Conservation (phyloP, 1,140 invertebrate species). For the Trinorchestia longiramus region DNA sequence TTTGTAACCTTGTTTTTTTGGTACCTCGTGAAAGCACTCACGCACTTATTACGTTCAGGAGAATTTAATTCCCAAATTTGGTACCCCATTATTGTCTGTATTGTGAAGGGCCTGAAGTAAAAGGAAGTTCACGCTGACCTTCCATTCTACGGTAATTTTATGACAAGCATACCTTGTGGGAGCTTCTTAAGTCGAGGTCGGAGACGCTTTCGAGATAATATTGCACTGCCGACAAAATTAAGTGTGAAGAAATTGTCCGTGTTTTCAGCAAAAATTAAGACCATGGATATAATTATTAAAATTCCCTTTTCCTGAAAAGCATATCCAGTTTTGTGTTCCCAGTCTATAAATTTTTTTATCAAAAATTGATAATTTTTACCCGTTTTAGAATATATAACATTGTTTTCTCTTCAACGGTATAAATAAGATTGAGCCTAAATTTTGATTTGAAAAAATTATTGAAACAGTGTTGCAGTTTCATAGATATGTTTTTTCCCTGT, state of each 20-base stretch:
- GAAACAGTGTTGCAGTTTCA: too few species aligned
- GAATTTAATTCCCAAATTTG: neutral
- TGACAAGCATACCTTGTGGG: neutral
- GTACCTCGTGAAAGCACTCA: neutral
- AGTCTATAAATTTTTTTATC: too few species aligned
- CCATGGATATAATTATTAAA: neutral
- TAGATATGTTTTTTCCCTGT: too few species aligned
- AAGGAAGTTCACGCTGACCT: neutral
- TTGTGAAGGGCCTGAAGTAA: neutral
- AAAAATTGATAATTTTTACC: too few species aligned
- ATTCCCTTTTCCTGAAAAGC: neutral
- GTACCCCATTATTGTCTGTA: neutral
- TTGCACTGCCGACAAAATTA: neutral
- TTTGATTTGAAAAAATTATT: too few species aligned
- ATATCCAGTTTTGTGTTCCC: neutral
- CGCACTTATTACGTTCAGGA: neutral
- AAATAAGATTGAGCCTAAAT: too few species aligned
- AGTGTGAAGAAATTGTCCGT: neutral
- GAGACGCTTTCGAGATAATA: neutral
- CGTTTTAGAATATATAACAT: too few species aligned
- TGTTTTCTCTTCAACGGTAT: too few species aligned
- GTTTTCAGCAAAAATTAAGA: neutral
- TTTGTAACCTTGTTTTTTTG: neutral
- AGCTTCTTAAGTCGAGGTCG: neutral
- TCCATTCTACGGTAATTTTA: neutral